Evolutionary conservation across 1,140 invertebrate species (phyloP), one percentile per base, ranked within the genome.

Genomic region (Arion vulgaris): DNA sequence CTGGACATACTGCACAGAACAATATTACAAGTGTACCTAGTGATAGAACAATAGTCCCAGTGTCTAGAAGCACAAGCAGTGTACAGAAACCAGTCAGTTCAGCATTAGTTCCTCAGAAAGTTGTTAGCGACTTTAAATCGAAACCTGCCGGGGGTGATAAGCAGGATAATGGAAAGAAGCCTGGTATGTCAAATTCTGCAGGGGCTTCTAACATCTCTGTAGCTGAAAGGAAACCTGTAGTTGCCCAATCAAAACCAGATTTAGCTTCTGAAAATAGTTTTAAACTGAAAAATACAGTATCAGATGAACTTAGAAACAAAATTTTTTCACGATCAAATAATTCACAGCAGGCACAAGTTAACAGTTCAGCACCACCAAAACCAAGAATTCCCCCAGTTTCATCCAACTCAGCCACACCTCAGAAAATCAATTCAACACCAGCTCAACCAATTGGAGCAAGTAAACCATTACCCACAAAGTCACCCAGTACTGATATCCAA

Each of bases 251-350:
- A 26, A 72, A 72, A 28, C 23, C 36, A 41, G 38, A 23, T 72
- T 1, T 72, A 41, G 26, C 23, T 41, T 72, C 73, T 32, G 49
- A 51, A 45, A 75, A 34, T 51, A 75, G 45, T 45, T 39, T 45
- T 1, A 74, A 74, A 13, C 7, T 74, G 28, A 75, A 75, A 75
- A 45, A 28, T 53, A n/a, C 41, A 19, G 45, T 75, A 9, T 75
- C 73, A 49, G 73, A 75, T 75, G 73, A 75, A 75, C 45, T 75
- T 4, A 45, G 28, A 34, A 75, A 49, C 41, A 75, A 51, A 75
- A 51, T 75, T 75, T 34, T 75, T 2, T 41, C 36, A 41, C 39
- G 71, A 23, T 72, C 71, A n/a, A 19, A n/a, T 72, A 66, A 17
- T 34, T 66, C 62, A 32, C n/a, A n/a, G 32, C n/a, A 28, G 62